Conservation (phyloP, 2,797 vertebrate genomes). For the Lepus oiostolus region DNA sequence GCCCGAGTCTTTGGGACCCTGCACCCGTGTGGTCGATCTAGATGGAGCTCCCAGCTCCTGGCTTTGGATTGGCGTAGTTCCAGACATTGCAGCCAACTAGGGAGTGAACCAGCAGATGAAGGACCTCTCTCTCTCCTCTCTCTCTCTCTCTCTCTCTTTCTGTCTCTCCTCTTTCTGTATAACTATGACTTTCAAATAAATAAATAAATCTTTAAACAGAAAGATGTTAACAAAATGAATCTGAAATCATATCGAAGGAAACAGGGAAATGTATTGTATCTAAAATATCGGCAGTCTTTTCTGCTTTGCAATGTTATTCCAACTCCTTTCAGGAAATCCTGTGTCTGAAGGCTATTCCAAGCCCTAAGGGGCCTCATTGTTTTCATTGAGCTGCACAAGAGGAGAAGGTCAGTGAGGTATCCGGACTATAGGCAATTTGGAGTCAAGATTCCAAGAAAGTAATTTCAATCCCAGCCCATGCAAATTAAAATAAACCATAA, state of each 20-base stretch:
- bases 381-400: neutral
- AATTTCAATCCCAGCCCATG: neutral
- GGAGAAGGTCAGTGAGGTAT: neutral
- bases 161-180: no score
- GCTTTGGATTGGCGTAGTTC: no score
- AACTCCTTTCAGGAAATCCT: slow-evolving; percentile 36
- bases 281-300: slow-evolving; percentile 48
- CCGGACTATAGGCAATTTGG: neutral
- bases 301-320: slow-evolving; percentile 60
- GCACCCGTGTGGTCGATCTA: no score
- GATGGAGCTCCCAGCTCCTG: no score
- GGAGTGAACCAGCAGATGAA: no score
- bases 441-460: slow-evolving; percentile 27
- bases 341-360: neutral
- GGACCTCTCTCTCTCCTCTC: no score
- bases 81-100: no score
- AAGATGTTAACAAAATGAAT: slow-evolving; percentile 9
- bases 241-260: slow-evolving; percentile 53
- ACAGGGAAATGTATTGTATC: slow-evolving; percentile 17
- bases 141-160: no score
- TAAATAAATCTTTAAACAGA: neutral
- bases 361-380: neutral
- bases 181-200: no score
- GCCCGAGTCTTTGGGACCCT: no score
- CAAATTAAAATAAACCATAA: slow-evolving; percentile 30